Conservation (phyloP, 2,797 vertebrate species). For the Acipenser transmontanus region DNA sequence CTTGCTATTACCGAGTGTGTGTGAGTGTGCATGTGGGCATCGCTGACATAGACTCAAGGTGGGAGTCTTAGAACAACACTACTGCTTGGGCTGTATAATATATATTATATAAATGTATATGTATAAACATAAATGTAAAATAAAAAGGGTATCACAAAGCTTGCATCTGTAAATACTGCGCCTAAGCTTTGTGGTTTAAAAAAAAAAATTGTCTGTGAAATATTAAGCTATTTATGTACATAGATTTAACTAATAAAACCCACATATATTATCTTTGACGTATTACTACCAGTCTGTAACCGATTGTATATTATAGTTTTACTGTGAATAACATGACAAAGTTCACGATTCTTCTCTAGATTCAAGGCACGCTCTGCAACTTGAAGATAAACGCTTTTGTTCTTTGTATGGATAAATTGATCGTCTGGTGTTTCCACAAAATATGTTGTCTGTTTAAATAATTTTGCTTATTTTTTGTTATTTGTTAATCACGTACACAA, state of each 20-base stretch:
- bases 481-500: no score
- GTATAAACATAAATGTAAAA: no score
- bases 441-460: background rate
- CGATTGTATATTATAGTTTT: slow-evolving; percentile 37
- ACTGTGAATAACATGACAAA: slow-evolving; percentile 20
- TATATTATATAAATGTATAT: no score
- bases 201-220: background rate
- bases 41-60: no score
- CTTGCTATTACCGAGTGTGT: no score
- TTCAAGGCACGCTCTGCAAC: no score
- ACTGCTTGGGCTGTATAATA: no score
- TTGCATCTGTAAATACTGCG: slow-evolving; percentile 3
- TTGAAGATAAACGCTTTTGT: no score
- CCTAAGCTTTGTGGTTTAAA: slow-evolving; percentile 1
- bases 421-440: slow-evolving; percentile 2
- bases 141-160: background rate
- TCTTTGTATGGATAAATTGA: background rate
- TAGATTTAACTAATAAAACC: slow-evolving; percentile 17
- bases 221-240: background rate
- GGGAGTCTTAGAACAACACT: no score
- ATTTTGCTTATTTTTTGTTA: no score
- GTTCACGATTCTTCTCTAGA: background rate
- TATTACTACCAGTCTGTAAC: slow-evolving; percentile 34
- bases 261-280: slow-evolving; percentile 19
- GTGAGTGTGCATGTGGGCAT: no score